These are phyloP conservation scores for Varanus salvator DNA, from an alignment of 2,113 vertebrate genomes.

Conservation along the genomic window DNA sequence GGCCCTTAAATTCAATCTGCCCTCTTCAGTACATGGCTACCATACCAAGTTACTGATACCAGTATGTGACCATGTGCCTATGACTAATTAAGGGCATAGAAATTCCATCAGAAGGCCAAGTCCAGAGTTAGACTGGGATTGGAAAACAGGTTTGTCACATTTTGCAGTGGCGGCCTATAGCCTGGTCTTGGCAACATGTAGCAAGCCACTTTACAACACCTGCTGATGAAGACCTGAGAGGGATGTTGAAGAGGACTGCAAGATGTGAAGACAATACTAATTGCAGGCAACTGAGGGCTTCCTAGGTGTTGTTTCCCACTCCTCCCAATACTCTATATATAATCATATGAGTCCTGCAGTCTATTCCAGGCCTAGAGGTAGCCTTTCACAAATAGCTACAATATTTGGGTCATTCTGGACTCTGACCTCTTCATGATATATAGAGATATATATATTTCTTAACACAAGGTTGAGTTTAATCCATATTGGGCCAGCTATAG, in stretches of 20 bases:
- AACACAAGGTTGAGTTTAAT: not conserved
- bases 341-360: not conserved
- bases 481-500: not conserved
- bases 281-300: not conserved
- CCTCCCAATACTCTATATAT: not conserved
- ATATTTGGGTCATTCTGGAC: not conserved
- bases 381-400: not conserved
- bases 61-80: not conserved
- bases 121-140: not conserved
- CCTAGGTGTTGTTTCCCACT: not conserved
- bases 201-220: not conserved
- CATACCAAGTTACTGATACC: not conserved
- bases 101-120: not conserved
- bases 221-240: conserved; percentile 23
- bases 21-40: conserved; percentile 1
- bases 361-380: not conserved
- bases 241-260: conserved; percentile 11
- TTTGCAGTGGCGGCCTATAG: not conserved
- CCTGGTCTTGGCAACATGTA: not conserved
- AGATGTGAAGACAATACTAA: not conserved
- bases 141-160: not conserved
- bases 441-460: not conserved
- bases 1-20: not conserved
- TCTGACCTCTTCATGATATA: not conserved
- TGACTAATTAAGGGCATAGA: conserved; percentile 12